phyloP scores from a whole-genome alignment of 2,888 invertebrate species.

The Gymnocheta viridis region DNA sequence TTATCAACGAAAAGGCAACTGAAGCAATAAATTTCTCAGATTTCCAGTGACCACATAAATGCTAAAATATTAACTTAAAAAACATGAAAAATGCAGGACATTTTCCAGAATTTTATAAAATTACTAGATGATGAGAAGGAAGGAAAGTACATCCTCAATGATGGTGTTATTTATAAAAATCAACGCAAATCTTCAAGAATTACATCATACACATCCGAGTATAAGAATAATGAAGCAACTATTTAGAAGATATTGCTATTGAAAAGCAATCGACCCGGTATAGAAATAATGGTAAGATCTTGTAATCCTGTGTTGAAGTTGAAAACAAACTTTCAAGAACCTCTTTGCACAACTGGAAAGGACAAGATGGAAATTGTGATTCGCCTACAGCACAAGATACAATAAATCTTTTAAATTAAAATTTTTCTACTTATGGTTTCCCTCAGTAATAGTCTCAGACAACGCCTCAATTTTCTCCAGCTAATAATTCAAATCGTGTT shows the following conservation, averaged over 20 bases:
- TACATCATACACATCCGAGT: too few relatives aligned
- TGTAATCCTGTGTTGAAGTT: background rate
- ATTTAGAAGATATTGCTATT: background rate
- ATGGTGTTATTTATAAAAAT: too few relatives aligned
- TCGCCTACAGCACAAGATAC: slow-evolving; percentile 11
- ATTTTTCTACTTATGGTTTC: slow-evolving; percentile 29
- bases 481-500: slow-evolving; percentile 21
- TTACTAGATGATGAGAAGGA: too few relatives aligned
- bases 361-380: slow-evolving; percentile 27
- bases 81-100: too few relatives aligned
- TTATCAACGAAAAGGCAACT: background rate
- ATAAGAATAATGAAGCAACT: background rate
- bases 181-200: too few relatives aligned
- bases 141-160: too few relatives aligned
- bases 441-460: slow-evolving; percentile 10
- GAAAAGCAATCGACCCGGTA: background rate
- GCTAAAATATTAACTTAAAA: background rate
- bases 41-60: slow-evolving; percentile 26
- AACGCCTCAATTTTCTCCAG: slow-evolving; percentile 36
- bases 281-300: background rate
- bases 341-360: background rate
- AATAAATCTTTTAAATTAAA: slow-evolving; percentile 3
- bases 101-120: too few relatives aligned
- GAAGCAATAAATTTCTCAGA: slow-evolving; percentile 14
- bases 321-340: slow-evolving; percentile 7